Evolutionary conservation across 2,113 vertebrate genomes (phyloP), one percentile per base, ranked within the genome.

Genomic region (Trachemys scripta): DNA sequence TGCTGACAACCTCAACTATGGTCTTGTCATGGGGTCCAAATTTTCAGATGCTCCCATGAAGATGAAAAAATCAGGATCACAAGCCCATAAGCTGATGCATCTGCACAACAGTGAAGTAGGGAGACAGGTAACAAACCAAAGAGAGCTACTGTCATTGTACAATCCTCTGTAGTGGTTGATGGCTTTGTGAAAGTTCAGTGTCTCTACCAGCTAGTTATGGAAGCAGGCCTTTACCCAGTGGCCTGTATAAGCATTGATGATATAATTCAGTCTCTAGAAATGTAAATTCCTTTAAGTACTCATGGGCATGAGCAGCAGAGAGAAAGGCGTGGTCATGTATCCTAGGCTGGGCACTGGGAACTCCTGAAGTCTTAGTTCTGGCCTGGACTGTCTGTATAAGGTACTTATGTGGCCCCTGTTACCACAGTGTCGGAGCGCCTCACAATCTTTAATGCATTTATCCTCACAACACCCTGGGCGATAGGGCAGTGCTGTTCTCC

Each of bases 21-120:
- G 99, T 95, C 98, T 99, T 97, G 97, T 99, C 93, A 99, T 99
- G 99, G 99, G 99, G 92, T 99, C 99, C 98, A 99, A 99, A 98
- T 99, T 99, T 98, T 99, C 99, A 78, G 99, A 99, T 89, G 99
- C 99, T 94, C 99, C 99, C 95, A 99, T 99, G 99, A 99, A 99
- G 98, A 99, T 99, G 99, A 99, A 99, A 98, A 99, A 99, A 96
- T 97, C 99, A 25, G 99, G 99, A 95, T 99, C 99, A 91, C 99
- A 99, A 90, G 99, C 99, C 95, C 99, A 99, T 99, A 99, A 99
- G 98, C 99, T 99, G 96, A 99, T 99, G 99, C 99, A 99, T 98
- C 99, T 99, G 94, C 99, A 99, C 99, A 99, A 99, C 99, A 99
- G 99, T 96, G 99, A 99, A 99, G 99, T 99, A 90, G 99, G 99